Evolutionary conservation across 2,888 invertebrate species (phyloP).

Genomic region (Hypena proboscidalis): DNA sequence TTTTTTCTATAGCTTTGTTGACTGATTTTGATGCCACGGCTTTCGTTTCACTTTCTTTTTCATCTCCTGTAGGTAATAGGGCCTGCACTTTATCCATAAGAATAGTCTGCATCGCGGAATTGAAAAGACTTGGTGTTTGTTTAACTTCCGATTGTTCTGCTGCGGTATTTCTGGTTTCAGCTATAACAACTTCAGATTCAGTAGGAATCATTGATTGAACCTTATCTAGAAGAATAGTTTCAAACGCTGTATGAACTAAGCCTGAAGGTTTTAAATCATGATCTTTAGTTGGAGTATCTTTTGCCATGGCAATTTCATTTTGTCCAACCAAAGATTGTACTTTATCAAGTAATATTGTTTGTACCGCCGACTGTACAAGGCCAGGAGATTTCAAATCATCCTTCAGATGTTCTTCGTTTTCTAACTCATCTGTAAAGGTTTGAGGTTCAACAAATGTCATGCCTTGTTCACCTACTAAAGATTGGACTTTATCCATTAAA

Average conservation of each 20-base stretch:
- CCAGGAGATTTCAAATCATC: slow-evolving; percentile 43
- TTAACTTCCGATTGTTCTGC: slow-evolving; percentile 10
- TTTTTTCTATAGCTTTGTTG: slow-evolving; percentile 18
- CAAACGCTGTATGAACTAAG: slow-evolving; percentile 73
- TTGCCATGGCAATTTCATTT: slow-evolving; percentile 17
- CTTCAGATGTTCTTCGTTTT: slow-evolving; percentile 14
- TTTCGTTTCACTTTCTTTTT: not conserved
- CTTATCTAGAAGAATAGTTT: slow-evolving; percentile 79
- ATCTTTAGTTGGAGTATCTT: slow-evolving; percentile 13
- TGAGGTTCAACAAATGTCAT: slow-evolving; percentile 37
- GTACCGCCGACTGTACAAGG: slow-evolving; percentile 74
- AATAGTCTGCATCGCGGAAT: slow-evolving; percentile 7
- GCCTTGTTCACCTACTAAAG: slow-evolving; percentile 27
- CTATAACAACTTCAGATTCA: slow-evolving; percentile 6
- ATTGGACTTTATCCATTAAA: slow-evolving; percentile 34
- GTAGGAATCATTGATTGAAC: slow-evolving; percentile 57
- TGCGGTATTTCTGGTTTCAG: slow-evolving; percentile 6
- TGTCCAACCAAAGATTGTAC: slow-evolving; percentile 28
- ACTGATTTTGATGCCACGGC: not conserved
- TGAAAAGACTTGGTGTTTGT: slow-evolving; percentile 9
- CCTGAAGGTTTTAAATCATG: slow-evolving; percentile 40
- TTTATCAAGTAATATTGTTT: slow-evolving; percentile 81
- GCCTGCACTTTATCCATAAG: slow-evolving; percentile 16
- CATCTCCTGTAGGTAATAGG: slow-evolving; percentile 2
- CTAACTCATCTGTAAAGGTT: slow-evolving; percentile 28